Conservation (phyloP, 2,888 invertebrate genomes). For the Malthinus flaveolus region DNA sequence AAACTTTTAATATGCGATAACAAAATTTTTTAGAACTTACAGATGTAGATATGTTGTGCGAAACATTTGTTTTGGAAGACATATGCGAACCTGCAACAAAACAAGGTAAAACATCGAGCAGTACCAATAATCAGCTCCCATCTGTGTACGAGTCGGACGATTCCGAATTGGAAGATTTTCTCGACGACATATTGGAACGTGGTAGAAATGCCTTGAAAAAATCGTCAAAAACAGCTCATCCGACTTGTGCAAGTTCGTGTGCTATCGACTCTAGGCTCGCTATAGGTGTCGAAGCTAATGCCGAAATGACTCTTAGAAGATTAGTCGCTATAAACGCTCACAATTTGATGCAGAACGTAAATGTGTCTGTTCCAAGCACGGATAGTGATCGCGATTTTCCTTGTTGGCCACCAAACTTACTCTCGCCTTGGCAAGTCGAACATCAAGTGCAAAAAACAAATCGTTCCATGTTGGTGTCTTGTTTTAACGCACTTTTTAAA, state of each 20-base stretch:
- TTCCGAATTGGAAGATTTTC: conserved; percentile 77
- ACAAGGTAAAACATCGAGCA: conserved; percentile 38
- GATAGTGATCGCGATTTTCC: conserved; percentile 52
- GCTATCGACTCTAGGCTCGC: conserved; percentile 80
- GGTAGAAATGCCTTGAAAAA: conserved; percentile 60
- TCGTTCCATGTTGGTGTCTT: conserved; percentile 66
- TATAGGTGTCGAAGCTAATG: conserved; percentile 74
- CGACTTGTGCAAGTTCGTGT: conserved; percentile 57
- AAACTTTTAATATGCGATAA: too few species aligned
- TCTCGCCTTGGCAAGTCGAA: conserved; percentile 58
- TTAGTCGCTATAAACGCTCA: conserved; percentile 45
- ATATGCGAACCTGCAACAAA: conserved; percentile 32
- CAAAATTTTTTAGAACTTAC: conserved; percentile 38
- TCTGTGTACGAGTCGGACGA: conserved; percentile 81
- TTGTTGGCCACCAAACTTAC: conserved; percentile 54
- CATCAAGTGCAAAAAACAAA: conserved; percentile 52
- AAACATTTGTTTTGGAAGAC: conserved; percentile 43
- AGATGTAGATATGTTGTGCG: conserved; percentile 43
- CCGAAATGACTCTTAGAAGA: conserved; percentile 75
- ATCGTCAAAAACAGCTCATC: conserved; percentile 31
- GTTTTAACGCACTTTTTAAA: conserved; percentile 72
- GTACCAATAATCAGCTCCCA: conserved; percentile 57
- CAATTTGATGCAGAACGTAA: conserved; percentile 46
- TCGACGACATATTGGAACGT: conserved; percentile 69
- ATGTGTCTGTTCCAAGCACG: conserved; percentile 50